Evolutionary conservation across 1,140 invertebrate genomes (phyloP).

Genomic region (Drosophila trapezifrons): DNA sequence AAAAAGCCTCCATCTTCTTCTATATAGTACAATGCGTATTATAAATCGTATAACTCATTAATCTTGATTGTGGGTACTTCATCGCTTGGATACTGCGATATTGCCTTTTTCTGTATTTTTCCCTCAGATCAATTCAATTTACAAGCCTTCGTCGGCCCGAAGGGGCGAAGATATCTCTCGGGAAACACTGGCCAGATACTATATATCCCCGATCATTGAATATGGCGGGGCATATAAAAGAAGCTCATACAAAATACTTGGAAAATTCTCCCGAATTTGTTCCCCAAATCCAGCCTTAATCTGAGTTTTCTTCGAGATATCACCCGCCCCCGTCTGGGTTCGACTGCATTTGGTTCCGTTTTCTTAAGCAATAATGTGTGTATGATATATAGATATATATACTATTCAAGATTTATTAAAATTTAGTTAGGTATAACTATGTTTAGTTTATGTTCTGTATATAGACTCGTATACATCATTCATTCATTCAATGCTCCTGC

Average conservation of each 20-base stretch:
- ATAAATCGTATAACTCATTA: constrained; percentile 41
- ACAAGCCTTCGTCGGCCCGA: constrained; percentile 49
- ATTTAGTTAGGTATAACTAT: constrained; percentile 74
- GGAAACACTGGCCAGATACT: constrained; percentile 21
- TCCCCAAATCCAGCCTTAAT: constrained; percentile 8
- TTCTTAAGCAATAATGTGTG: constrained; percentile 59
- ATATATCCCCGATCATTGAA: constrained; percentile 13
- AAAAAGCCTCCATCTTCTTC: constrained; percentile 60
- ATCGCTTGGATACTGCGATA: constrained; percentile 36
- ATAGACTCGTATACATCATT: constrained; percentile 78
- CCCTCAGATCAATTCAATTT: constrained; percentile 55
- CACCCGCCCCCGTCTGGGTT: not conserved
- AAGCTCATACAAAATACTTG: constrained; percentile 51
- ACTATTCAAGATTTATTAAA: constrained; percentile 55
- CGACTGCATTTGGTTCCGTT: constrained; percentile 69
- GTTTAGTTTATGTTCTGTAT: constrained; percentile 70
- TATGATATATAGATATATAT: constrained; percentile 46
- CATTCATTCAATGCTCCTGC: constrained; percentile 51
- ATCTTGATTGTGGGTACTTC: constrained; percentile 12
- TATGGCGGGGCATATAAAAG: constrained; percentile 16
- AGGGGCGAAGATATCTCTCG: not conserved
- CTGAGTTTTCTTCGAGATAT: constrained; percentile 8
- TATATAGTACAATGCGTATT: constrained; percentile 41
- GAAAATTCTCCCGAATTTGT: constrained; percentile 25
- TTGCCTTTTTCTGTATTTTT: constrained; percentile 1